Base-by-base conservation (phyloP, 2,797 vertebrate species). In the Bradypus variegatus region DNA sequence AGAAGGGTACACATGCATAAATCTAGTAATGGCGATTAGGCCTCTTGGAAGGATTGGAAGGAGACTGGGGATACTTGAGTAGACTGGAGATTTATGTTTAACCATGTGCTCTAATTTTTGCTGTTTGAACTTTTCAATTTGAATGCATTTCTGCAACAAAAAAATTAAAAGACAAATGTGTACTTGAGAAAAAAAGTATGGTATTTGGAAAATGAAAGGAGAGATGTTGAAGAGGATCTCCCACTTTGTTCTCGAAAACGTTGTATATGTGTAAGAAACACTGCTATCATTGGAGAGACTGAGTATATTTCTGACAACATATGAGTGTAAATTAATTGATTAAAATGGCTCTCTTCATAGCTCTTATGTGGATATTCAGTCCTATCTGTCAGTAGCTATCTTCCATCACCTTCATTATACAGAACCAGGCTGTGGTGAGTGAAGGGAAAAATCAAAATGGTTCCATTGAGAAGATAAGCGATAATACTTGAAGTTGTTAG, bases 401-500 rank as follows among this genome's bases (percentile, higher is more conserved):
- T 80, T 88, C 36, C 25, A 21, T 64, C 77, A 41, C 67, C n/a
- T 62, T 94, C 64, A 82, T 33, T 62, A 2, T 60, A 41, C 19
- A 85, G 27, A 86, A 31, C 10, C 41, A 81, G 31, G 31, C 2
- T 62, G 23, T 58, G 11, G 29, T 72, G 36, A 36, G 12, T 94
- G 70, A 93, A 87, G 33, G 29, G 41, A 41, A 93, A 58, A 16
- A 88, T 79, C 15, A 94, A 79, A 94, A 81, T 91, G 13, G 5
- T 82, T 92, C 48, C 88, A 33, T 60, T 90, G 36, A 55, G 48
- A 85, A 83, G 53, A 89, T 19, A 87, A 79, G 25, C 70, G 15
- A 88, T 70, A 55, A 50, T 67, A 33, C 53, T 76, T 72, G 31
- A 92, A 33, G 80, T 41, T 77, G 25, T 82, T 45, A 85, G 8